Conservation (phyloP, 2,888 invertebrate species). For the Escarpia spicata region DNA sequence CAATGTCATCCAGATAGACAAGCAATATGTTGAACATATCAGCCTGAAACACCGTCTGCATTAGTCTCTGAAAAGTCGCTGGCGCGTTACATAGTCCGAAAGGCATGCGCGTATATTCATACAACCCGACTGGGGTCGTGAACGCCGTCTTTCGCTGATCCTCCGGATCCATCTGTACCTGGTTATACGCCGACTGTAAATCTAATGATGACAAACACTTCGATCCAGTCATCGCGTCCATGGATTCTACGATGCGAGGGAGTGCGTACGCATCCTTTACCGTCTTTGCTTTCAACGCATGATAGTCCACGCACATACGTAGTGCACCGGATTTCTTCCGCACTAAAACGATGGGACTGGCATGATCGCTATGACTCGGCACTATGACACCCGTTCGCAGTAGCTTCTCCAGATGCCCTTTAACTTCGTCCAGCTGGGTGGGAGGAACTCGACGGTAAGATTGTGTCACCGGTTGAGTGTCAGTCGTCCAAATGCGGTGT, state of each 20-base stretch:
- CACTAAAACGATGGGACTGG: neutral
- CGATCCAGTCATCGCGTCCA: slow-evolving; percentile 32
- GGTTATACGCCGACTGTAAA: slow-evolving; percentile 39
- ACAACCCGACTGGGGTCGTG: slow-evolving; percentile 37
- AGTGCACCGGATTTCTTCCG: neutral
- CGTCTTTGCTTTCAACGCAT: neutral
- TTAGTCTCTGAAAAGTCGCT: slow-evolving; percentile 42
- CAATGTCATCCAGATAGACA: slow-evolving; percentile 44
- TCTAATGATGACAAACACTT: slow-evolving; percentile 41
- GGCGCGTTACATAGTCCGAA: slow-evolving; percentile 43
- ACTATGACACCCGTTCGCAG: neutral
- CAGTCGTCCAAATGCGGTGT: neutral
- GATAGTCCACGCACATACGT: neutral
- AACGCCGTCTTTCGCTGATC: slow-evolving; percentile 44
- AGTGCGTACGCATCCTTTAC: slow-evolving; percentile 33
- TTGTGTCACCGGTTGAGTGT: neutral
- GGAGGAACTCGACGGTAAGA: neutral
- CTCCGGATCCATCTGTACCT: slow-evolving; percentile 33
- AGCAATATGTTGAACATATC: slow-evolving; percentile 36
- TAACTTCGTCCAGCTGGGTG: neutral
- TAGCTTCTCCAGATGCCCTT: neutral
- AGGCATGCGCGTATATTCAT: slow-evolving; percentile 41
- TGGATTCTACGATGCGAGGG: slow-evolving; percentile 34
- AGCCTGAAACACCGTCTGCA: slow-evolving; percentile 40
- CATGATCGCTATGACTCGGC: neutral